A percentile compares a stretch with the other conserved stretches of the same genome.
Evolutionary conservation across 1,140 invertebrate species (phyloP).

Genomic region (Solen grandis): DNA sequence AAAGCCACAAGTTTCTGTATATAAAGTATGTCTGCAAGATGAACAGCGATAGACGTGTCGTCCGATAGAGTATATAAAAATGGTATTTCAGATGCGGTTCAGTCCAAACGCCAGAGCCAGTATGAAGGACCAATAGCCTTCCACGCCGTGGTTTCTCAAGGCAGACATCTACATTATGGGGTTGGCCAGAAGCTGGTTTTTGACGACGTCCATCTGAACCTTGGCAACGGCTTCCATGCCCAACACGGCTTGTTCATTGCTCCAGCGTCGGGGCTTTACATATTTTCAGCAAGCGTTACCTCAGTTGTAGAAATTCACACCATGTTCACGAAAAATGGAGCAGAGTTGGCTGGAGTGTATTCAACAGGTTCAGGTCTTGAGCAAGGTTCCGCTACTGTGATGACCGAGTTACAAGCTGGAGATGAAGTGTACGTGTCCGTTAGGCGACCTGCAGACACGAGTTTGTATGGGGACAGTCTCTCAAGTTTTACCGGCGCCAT

Average conservation of each 20-base stretch:
- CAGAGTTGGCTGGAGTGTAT: not conserved
- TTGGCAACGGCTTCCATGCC: constrained; percentile 1
- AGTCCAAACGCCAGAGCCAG: no score
- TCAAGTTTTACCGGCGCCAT: no score
- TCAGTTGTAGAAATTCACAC: not conserved
- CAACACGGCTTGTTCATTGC: constrained; percentile 23
- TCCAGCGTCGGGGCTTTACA: constrained; percentile 8
- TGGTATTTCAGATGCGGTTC: no score
- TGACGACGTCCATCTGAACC: not conserved
- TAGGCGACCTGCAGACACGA: no score
- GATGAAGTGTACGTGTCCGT: constrained; percentile 49
- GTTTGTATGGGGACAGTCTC: no score
- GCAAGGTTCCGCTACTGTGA: constrained; percentile 35
- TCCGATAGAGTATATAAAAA: no score
- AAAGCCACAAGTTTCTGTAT: no score
- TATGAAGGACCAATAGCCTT: no score
- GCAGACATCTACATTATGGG: not conserved
- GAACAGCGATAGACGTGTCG: no score
- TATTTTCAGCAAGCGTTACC: not conserved
- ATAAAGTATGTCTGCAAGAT: no score
- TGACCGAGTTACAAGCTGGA: constrained; percentile 23
- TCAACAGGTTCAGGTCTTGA: not conserved
- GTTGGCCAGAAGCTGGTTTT: constrained; percentile 1
- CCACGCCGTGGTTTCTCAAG: not conserved
- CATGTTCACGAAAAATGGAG: not conserved